A percentile compares a stretch with the other conserved stretches of the same genome.
phyloP scores from a whole-genome alignment of 2,888 invertebrate species.

The Polydesmus complanatus region DNA sequence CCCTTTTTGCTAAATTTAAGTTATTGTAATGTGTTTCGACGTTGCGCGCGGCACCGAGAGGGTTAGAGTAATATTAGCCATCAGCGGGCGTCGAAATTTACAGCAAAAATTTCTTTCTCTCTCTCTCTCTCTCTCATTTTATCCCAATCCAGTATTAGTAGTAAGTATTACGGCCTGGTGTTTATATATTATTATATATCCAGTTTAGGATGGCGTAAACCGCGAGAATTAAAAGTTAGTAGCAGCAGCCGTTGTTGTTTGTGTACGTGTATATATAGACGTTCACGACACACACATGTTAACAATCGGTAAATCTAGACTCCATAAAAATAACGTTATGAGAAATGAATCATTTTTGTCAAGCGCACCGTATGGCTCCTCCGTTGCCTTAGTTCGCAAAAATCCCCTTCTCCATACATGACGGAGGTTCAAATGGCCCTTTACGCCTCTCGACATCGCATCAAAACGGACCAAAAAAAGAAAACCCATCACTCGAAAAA shows the following conservation, averaged over 20 bases:
- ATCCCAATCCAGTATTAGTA: background rate
- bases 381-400: too few species aligned
- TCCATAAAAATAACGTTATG: background rate
- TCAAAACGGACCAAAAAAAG: too few species aligned
- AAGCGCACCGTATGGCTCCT: background rate
- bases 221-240: background rate
- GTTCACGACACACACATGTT: too few species aligned
- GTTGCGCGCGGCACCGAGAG: too few species aligned
- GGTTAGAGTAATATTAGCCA: background rate
- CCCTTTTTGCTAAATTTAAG: background rate
- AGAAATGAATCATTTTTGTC: background rate
- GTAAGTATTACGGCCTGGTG: background rate
- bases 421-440: background rate
- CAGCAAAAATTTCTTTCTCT: too few species aligned
- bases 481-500: too few species aligned
- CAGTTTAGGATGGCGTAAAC: too few species aligned
- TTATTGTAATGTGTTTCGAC: background rate
- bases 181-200: too few species aligned
- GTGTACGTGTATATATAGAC: too few species aligned
- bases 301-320: background rate
- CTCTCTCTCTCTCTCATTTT: too few species aligned
- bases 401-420: background rate
- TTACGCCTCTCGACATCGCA: too few species aligned
- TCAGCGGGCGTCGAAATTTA: background rate
- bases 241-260: background rate